Evolutionary conservation across 1,140 invertebrate species (phyloP), one percentile per base, ranked within the genome.

Genomic region (Calosoma granatense): DNA sequence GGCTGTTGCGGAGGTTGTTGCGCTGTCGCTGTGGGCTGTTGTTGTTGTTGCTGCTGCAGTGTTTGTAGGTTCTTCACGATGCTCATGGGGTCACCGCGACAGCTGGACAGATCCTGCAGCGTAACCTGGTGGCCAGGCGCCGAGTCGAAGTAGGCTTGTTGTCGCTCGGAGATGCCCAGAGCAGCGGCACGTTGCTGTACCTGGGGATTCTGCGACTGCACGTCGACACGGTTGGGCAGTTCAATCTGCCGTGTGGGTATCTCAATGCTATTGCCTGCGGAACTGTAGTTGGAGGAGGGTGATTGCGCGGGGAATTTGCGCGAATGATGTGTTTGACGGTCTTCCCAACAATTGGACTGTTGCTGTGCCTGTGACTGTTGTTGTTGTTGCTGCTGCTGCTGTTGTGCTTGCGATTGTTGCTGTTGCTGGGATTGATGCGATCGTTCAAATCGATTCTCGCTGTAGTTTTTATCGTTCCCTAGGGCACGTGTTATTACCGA

Each of bases 41-140:
- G 66, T 54, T 67, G 65, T 21, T 66, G 62, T 41, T 77, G 74
- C 64, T 80, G 79, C 59, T 82, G 78, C 60, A 78, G 71, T 22
- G 72, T 77, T 70, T 84, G 84, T 56, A 85, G 72, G 70, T 83
- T 85, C 70, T 86, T 86, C 15, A 86, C 83, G 64, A 85, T 82
- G 68, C 78, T 84, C 82, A 85, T 86, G 3, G 84, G 82, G 64
- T 87, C 85, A 20, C 83, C 83, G 51, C 84, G 71, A 69, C 83
- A 85, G 65, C 83, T 82, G 23, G 79, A 84, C 20, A 86, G 70
- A 71, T 86, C 82, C 70, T 86, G 84, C 60, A 85, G 69, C 20
- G 78, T 78, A 52, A 85, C 78, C 69, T 77, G 75, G 26, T 70
- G 67, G 30, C 65, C 67, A 23, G 60, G 63, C 61, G 65, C 72